These are phyloP conservation scores for Phrynocephalus guinanensis DNA, from an alignment of 2,797 vertebrate genomes.

Conservation along the genomic window DNA sequence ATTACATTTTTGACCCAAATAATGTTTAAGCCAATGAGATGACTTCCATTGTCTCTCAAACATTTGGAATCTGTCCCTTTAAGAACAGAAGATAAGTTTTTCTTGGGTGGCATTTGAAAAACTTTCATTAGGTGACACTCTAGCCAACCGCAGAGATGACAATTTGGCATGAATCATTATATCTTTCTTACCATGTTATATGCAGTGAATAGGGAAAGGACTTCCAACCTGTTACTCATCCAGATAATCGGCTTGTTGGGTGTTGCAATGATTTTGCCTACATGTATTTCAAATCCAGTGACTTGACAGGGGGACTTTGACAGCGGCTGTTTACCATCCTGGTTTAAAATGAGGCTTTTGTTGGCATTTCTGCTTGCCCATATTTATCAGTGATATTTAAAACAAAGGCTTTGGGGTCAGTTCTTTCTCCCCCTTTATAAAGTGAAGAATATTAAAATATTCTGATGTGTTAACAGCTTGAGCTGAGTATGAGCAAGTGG, in stretches of 20 bases:
- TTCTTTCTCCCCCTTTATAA: constrained; percentile 17
- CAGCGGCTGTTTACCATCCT: constrained; percentile 45
- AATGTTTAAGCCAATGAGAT: background rate
- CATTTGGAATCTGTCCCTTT: constrained; percentile 11
- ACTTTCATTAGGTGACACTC: constrained; percentile 33
- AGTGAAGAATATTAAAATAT: background rate
- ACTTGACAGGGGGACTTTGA: constrained; percentile 30
- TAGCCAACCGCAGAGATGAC: constrained; percentile 43
- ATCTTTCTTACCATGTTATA: constrained; percentile 11
- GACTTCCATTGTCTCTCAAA: background rate
- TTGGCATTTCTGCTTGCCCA: constrained; percentile 43
- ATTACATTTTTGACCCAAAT: background rate
- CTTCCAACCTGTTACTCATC: constrained; percentile 38
- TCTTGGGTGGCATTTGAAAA: constrained; percentile 38
- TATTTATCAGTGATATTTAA: constrained; percentile 20
- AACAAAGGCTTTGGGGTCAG: background rate
- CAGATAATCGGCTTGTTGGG: constrained; percentile 52
- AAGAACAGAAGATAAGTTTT: background rate
- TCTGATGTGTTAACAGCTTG: constrained; percentile 8
- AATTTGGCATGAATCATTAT: constrained; percentile 27
- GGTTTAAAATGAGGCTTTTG: constrained; percentile 42
- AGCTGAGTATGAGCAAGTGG: constrained; percentile 16
- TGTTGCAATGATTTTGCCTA: constrained; percentile 18
- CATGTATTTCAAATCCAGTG: constrained; percentile 49
- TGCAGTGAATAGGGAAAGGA: background rate